Evolutionary conservation across 2,797 vertebrate species (phyloP), one percentile per base, ranked within the genome.

Genomic region (Danio jaintianensis): DNA sequence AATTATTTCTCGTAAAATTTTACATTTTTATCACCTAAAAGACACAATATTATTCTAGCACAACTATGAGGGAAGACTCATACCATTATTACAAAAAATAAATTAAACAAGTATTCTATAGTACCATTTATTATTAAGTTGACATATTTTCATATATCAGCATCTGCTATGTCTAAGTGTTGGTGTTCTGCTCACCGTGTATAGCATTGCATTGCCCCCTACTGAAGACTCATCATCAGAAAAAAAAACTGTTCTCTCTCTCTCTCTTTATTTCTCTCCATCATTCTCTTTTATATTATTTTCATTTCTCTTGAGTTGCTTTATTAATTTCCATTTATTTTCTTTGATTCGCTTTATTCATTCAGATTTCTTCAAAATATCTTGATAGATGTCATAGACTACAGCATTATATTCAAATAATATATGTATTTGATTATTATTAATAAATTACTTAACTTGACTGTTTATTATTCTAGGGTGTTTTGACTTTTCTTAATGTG

Each of bases 191-290:
- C 77, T 73, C 80, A 82, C 74, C 86, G 87, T 89, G 88, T 85
- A 86, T 81, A 92, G 91, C 88, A 86, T 91, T 85, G 90, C 89
- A 93, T 93, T 93, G 92, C 91, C 93, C 93, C 93, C 93, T 93
- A 88, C 91, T 93, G 93, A 93, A 92, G 88, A 79, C 64, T 66
- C 69, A 16, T 61, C 70, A 58, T 43, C 80, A 40, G 50, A 48
- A n/a, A 38, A n/a, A 36, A 47, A 47, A 47, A 7, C 12, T 12
- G 45, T n/a, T n/a, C 45, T 47, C 40, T 22, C 7, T 58, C 5
- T 47, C 75, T 66, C 55, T 66, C 62, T 59, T 6, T 58, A n/a
- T 58, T 18, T 47, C 42, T 53, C 45, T 43, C 29, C 53, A 36
- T 62, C 20, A 5, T 6, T 15, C 20, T 52, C 12, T 40, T 29